phyloP scores from a whole-genome alignment of 1,140 invertebrate genomes.

The Magallana angulata region DNA sequence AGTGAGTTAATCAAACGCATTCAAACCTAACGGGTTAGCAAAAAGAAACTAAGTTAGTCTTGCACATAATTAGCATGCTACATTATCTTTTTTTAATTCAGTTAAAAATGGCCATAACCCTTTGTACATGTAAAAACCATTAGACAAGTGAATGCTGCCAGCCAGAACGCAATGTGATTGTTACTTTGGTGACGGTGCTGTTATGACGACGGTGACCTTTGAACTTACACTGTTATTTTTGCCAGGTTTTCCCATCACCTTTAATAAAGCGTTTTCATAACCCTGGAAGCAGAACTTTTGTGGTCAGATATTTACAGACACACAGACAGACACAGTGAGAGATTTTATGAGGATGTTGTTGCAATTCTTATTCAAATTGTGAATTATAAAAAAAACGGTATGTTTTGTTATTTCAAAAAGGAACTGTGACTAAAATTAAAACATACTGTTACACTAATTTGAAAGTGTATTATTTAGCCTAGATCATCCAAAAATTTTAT shows the following conservation, averaged over 20 bases:
- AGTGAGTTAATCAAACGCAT: too few relatives aligned
- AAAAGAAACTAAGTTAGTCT: too few relatives aligned
- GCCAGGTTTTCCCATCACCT: conserved; percentile 78
- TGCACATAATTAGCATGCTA: neutral
- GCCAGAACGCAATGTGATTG: neutral
- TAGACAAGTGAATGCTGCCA: neutral
- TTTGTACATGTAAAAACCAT: neutral
- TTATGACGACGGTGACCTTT: conserved; percentile 45
- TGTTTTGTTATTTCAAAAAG: neutral
- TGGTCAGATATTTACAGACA: neutral
- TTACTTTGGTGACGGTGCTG: conserved; percentile 56
- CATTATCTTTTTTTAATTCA: neutral
- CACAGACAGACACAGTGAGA: neutral
- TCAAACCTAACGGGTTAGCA: too few relatives aligned
- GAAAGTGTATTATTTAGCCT: too few relatives aligned
- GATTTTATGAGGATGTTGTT: too few relatives aligned
- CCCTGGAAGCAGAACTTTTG: conserved; percentile 85
- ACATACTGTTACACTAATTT: too few relatives aligned
- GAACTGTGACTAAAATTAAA: neutral
- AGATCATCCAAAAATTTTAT: too few relatives aligned
- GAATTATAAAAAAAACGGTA: neutral
- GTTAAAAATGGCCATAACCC: neutral
- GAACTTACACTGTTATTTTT: conserved; percentile 78
- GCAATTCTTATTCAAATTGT: too few relatives aligned
- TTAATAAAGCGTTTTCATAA: conserved; percentile 82